phyloP scores from a whole-genome alignment of 2,888 invertebrate genomes.

The Deilephila porcellus region DNA sequence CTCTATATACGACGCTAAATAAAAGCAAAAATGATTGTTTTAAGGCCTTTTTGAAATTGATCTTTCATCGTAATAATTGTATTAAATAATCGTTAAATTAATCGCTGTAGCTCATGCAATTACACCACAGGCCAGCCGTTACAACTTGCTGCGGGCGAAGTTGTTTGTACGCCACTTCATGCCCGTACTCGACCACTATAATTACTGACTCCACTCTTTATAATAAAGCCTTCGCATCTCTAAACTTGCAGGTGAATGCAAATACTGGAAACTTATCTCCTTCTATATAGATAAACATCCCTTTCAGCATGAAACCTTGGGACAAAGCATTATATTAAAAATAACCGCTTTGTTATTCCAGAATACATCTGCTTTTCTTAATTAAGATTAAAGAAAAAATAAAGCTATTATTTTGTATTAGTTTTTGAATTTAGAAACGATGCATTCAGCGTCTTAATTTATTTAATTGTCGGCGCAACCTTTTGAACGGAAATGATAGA shows the following conservation, averaged over 20 bases:
- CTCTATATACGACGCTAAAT: too few relatives aligned
- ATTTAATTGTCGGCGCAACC: slow-evolving; percentile 4
- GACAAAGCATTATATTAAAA: slow-evolving; percentile 30
- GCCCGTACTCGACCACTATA: slow-evolving; percentile 61
- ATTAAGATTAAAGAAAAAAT: neutral
- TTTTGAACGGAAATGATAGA: slow-evolving; percentile 11
- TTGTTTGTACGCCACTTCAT: slow-evolving; percentile 58
- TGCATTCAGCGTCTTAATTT: slow-evolving; percentile 27
- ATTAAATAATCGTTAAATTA: neutral
- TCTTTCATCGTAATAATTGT: neutral
- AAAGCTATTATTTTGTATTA: slow-evolving; percentile 10
- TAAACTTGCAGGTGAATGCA: slow-evolving; percentile 69
- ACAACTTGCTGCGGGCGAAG: slow-evolving; percentile 57
- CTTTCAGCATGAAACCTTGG: slow-evolving; percentile 48
- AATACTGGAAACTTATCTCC: slow-evolving; percentile 56
- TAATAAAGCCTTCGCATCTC: slow-evolving; percentile 53
- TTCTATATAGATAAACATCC: slow-evolving; percentile 43
- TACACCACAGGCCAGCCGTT: slow-evolving; percentile 33
- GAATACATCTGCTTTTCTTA: neutral
- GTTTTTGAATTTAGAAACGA: slow-evolving; percentile 35
- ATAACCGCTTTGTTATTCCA: slow-evolving; percentile 5
- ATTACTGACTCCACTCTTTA: slow-evolving; percentile 63
- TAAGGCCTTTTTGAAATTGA: too few relatives aligned
- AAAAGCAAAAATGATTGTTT: too few relatives aligned
- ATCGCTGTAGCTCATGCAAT: slow-evolving; percentile 36